Evolutionary conservation across 2,797 vertebrate species (phyloP).

Genomic region (Potorous gilbertii): DNA sequence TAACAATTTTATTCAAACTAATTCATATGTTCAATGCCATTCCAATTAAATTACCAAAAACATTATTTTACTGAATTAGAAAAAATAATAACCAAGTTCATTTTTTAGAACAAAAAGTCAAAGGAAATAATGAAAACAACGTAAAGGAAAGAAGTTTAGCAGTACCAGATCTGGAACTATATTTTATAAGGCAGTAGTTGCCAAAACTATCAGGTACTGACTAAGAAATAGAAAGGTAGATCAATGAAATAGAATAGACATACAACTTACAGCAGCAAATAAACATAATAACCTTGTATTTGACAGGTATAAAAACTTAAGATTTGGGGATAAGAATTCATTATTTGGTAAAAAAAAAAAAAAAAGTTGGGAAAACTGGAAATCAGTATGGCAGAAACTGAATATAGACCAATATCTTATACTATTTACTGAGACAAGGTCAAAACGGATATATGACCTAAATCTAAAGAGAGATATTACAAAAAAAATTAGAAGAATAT

Average conservation of each 20-base stretch:
- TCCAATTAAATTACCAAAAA: not conserved
- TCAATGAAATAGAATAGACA: not conserved
- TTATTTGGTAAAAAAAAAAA: not conserved
- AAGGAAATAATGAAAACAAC: not conserved
- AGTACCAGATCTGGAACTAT: not conserved
- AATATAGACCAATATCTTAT: not conserved
- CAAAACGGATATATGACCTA: not conserved
- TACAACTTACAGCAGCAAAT: not conserved
- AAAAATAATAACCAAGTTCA: not conserved
- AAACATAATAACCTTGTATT: not conserved
- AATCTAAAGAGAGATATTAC: not conserved
- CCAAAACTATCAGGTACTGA: not conserved
- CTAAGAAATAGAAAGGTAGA: not conserved
- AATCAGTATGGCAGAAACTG: not conserved
- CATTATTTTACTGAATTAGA: not conserved
- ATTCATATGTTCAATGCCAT: not conserved
- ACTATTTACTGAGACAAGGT: not conserved
- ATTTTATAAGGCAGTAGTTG: not conserved
- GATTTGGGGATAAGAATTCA: not conserved
- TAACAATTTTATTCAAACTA: too few species aligned
- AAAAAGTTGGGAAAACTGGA: not conserved
- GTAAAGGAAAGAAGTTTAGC: not conserved
- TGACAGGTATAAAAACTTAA: not conserved
- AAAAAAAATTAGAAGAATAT: not conserved
- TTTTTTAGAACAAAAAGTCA: not conserved